phyloP scores from a whole-genome alignment of 2,113 vertebrate genomes.

The Rhadina sibilatrix region DNA sequence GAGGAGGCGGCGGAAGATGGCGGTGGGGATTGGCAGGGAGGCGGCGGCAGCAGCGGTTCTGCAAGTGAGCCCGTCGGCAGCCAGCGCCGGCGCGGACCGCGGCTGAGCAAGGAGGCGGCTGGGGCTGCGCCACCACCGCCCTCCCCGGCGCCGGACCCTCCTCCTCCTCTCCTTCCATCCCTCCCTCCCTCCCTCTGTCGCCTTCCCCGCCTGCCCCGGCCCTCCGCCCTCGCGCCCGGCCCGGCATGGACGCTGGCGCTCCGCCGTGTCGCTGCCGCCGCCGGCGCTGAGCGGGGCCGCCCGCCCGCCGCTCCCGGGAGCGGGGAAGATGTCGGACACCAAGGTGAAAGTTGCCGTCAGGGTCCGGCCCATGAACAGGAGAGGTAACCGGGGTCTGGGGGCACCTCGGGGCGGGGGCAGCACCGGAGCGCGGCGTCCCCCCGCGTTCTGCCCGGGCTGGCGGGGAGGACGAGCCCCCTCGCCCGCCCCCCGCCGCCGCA shows the following conservation, averaged over 20 bases:
- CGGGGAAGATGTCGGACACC: conserved; percentile 90
- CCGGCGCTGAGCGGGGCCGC: conserved; percentile 21
- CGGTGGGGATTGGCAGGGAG: conserved; percentile 76
- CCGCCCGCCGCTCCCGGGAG: neutral
- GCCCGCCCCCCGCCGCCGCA: neutral
- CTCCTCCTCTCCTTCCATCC: neutral
- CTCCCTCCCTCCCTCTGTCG: neutral
- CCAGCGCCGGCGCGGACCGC: neutral
- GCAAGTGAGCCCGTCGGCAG: conserved; percentile 24
- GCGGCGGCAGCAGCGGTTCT: neutral
- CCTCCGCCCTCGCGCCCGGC: neutral
- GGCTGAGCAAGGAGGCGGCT: conserved; percentile 10
- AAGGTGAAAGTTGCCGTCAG: conserved; percentile 98
- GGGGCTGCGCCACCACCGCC: conserved; percentile 8
- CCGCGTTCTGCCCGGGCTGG: neutral
- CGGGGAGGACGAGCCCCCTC: neutral
- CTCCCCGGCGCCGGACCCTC: neutral
- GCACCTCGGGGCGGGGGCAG: neutral
- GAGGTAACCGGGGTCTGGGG: conserved; percentile 78
- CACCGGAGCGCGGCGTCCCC: neutral
- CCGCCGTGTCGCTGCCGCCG: conserved; percentile 35
- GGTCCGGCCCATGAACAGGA: conserved; percentile 94
- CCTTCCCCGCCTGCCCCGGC: conserved; percentile 8
- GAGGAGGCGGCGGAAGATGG: conserved; percentile 81
- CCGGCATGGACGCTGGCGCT: conserved; percentile 66